Base-by-base conservation (phyloP, 2,888 invertebrate genomes). In the Sipunculus nudus region DNA sequence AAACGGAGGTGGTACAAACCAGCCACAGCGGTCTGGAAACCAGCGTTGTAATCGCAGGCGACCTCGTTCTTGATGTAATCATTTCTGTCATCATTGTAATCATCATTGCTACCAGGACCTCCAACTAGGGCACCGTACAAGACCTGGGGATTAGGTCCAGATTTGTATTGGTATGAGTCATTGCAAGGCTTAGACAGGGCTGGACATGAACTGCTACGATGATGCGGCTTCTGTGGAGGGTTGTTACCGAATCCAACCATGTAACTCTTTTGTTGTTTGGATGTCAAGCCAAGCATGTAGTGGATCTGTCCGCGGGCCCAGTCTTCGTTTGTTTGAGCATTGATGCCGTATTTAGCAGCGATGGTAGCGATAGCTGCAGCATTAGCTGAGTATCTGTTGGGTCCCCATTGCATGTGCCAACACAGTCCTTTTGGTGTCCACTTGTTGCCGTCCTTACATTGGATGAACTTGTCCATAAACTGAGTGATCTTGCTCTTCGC, bases 21-120 rank as follows among this genome's bases (percentile, higher is more conserved):
- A 59, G 80, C 79, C 1, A 79, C 69, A 21, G 79, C 79, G 0
- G 73, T 69, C 63, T 78, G 77, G 68, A 78, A 78, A 1, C 77
- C 78, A n/a, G 79, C 77, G 55, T 80, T 80, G 63, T 78, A 80
- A 60, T 78, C 78, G 49, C 70, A 70, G 1, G 79, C 76, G 21
- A 79, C 78, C 57, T 78, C 79, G 54, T 78, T 79, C 39, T 67
- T 71, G 26, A 74, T 67, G 62, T 75, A 78, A 61, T 79, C 73
- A 2, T 63, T 48, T 13, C 80, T 57, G 40, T 64, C 63, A 58
- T 80, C 79, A 4, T 57, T 62, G 59, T 77, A 78, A 19, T 63
- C 57, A 49, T 76, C 80, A 28, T 61, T 65, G 13, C 31, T 31
- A 28, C 72, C 77, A 3, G 80, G 80, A 0, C 80, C 80, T 8